A percentile compares a stretch with the other conserved stretches of the same genome.
Evolutionary conservation across 2,113 vertebrate species (phyloP).

Genomic region (Patagioenas fasciata): DNA sequence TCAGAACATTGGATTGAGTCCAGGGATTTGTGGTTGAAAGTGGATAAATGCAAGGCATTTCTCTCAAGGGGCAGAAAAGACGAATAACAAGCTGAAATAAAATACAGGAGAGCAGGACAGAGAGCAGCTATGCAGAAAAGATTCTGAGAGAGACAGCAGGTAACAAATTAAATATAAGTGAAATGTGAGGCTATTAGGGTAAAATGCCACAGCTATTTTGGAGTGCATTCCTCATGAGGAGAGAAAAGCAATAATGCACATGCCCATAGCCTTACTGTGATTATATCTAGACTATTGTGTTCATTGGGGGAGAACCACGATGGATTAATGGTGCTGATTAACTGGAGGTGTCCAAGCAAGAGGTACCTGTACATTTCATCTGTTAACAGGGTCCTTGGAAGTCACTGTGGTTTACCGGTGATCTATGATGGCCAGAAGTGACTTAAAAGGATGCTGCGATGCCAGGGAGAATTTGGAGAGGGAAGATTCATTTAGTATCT

Average conservation of each 20-base stretch:
- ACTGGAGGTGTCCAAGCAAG: background rate
- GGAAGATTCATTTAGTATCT: background rate
- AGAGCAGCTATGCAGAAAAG: constrained; percentile 44
- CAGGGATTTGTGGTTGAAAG: background rate
- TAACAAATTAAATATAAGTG: constrained; percentile 42
- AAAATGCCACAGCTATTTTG: background rate
- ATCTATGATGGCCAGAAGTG: background rate
- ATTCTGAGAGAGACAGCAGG: background rate
- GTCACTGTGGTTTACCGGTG: background rate
- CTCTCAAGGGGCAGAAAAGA: background rate
- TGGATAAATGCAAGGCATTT: background rate
- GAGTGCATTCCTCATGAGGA: background rate
- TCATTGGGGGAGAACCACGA: background rate
- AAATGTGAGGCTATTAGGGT: constrained; percentile 13
- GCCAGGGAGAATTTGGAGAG: background rate
- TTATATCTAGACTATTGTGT: background rate
- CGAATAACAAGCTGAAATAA: constrained; percentile 34
- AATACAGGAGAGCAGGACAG: background rate
- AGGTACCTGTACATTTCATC: background rate
- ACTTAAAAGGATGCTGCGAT: background rate
- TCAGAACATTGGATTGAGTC: background rate
- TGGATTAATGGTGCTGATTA: background rate
- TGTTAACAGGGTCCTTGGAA: background rate
- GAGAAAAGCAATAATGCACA: background rate
- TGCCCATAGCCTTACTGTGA: background rate